A percentile compares a stretch with the other conserved stretches of the same genome.
phyloP scores from a whole-genome alignment of 1,140 invertebrate genomes.

The Dendroctonus ponderosae region DNA sequence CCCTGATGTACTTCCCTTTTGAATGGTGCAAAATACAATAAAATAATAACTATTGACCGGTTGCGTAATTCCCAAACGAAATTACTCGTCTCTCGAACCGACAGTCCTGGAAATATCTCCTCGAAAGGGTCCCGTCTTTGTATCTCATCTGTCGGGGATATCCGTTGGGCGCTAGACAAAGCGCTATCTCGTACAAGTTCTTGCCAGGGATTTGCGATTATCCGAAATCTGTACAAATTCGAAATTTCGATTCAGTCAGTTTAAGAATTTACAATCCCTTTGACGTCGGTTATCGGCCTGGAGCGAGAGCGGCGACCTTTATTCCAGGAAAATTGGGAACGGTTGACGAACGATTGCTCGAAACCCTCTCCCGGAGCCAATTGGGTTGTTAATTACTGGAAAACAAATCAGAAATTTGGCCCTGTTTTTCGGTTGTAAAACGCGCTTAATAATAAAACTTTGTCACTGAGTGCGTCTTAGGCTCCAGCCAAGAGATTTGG shows the following conservation, averaged over 20 bases:
- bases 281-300: constrained; percentile 20
- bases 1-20: too few relatives aligned
- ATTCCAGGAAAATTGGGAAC: too few relatives aligned
- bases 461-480: too few relatives aligned
- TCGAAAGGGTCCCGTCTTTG: constrained; percentile 2
- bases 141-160: constrained; percentile 13
- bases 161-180: constrained; percentile 15
- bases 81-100: not conserved
- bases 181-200: constrained; percentile 18
- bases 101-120: not conserved
- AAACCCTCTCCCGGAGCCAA: too few relatives aligned
- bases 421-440: too few relatives aligned
- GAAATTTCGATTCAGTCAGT: constrained; percentile 16
- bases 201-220: constrained; percentile 18
- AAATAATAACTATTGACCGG: too few relatives aligned
- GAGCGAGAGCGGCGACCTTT: not conserved
- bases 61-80: not conserved
- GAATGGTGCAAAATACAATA: too few relatives aligned
- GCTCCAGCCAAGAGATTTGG: too few relatives aligned
- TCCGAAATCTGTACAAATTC: constrained; percentile 18
- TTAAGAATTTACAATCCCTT: constrained; percentile 28
- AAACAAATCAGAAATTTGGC: too few relatives aligned
- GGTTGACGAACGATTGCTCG: too few relatives aligned
- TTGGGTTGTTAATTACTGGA: too few relatives aligned
- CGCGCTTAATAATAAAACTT: too few relatives aligned